These are phyloP conservation scores for Leptarthrus brevirostris DNA, from an alignment of 2,888 invertebrate genomes.

Conservation along the genomic window DNA sequence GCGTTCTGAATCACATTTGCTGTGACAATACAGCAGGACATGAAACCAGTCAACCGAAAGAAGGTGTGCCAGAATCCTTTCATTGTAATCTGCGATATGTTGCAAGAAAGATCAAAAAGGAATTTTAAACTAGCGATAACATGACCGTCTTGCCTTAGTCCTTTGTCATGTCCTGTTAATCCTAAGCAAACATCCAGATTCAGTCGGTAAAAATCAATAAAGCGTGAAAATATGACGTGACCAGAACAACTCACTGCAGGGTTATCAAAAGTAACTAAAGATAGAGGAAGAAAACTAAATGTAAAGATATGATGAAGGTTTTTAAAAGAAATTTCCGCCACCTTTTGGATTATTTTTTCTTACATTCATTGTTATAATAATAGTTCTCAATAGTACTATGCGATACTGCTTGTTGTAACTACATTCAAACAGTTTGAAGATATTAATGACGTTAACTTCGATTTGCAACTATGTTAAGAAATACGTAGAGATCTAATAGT, in stretches of 20 bases:
- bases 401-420: no score
- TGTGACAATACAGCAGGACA: conserved; percentile 32
- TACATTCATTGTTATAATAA: no score
- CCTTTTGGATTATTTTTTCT: no score
- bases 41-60: conserved; percentile 23
- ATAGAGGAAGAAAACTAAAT: no score
- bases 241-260: background rate
- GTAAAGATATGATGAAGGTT: no score
- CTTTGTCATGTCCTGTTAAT: conserved; percentile 23
- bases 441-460: no score
- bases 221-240: conserved; percentile 34
- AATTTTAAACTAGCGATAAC: background rate
- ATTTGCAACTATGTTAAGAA: no score
- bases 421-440: no score
- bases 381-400: no score
- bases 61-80: conserved; percentile 25
- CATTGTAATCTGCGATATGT: background rate
- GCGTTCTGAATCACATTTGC: conserved; percentile 8
- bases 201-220: conserved; percentile 1
- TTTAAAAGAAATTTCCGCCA: no score
- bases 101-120: conserved; percentile 10
- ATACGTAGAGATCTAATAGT: no score
- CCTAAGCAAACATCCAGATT: conserved; percentile 22
- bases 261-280: no score
- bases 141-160: background rate